These are phyloP conservation scores for Euzetes globulus DNA, from an alignment of 2,888 invertebrate species.

Conservation along the genomic window DNA sequence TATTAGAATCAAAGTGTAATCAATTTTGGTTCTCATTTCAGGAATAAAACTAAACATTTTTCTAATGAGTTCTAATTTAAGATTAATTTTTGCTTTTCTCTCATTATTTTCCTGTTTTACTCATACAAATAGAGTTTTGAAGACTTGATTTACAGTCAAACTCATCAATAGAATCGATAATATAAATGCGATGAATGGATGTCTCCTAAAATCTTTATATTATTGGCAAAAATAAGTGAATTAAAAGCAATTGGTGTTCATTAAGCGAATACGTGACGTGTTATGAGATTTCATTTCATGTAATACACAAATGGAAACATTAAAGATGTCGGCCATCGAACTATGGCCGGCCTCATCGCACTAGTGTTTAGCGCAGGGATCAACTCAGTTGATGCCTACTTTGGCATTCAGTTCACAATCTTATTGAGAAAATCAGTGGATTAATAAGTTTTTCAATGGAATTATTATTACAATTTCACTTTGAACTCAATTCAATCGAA, in stretches of 20 bases:
- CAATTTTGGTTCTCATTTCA: background rate
- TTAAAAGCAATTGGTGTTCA: background rate
- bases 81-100: background rate
- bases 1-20: background rate
- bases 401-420: no score
- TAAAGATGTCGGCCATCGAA: background rate
- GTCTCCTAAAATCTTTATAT: background rate
- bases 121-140: background rate
- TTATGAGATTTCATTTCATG: constrained; percentile 6
- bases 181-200: background rate
- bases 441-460: no score
- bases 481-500: no score
- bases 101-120: background rate
- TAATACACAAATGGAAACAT: constrained; percentile 4
- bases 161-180: background rate
- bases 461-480: no score
- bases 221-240: background rate
- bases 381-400: no score
- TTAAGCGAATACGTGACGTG: background rate
- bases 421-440: no score
- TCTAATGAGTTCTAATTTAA: background rate
- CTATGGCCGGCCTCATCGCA: background rate
- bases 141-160: no score
- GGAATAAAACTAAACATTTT: background rate
- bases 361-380: background rate